A percentile compares a stretch with the other conserved stretches of the same genome.
phyloP scores from a whole-genome alignment of 37 sponge, comb jelly and placozoan genomes.

The Cliona cf. orientalis region DNA sequence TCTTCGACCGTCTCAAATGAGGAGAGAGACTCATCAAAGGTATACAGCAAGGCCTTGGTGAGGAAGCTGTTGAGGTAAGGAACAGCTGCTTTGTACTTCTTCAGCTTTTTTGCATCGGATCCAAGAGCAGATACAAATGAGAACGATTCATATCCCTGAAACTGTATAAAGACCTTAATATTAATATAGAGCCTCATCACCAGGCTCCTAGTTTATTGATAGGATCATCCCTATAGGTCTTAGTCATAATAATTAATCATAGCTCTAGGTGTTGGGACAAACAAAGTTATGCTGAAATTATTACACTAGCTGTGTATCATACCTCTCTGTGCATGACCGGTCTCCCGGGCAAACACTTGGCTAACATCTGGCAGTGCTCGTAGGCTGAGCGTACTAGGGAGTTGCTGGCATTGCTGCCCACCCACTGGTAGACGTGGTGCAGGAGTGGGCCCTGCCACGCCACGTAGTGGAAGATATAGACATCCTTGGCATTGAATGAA shows the following conservation, averaged over 20 bases:
- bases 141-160: slow-evolving; percentile 40
- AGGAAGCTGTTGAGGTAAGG: neutral
- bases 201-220: neutral
- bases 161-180: slow-evolving; percentile 6
- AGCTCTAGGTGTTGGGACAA: neutral
- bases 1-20: neutral
- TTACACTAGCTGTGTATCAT: neutral
- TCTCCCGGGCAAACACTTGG: slow-evolving; percentile 50
- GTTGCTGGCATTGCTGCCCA: slow-evolving; percentile 30
- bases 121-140: slow-evolving; percentile 1
- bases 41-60: neutral
- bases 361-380: slow-evolving; percentile 27
- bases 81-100: neutral
- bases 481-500: slow-evolving; percentile 3
- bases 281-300: neutral
- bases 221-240: no score
- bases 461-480: slow-evolving; percentile 22
- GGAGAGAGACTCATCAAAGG: neutral
- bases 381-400: slow-evolving; percentile 8
- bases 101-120: neutral
- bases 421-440: slow-evolving; percentile 54
- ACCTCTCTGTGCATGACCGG: slow-evolving; percentile 56
- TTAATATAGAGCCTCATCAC: no score
- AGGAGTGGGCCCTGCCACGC: slow-evolving; percentile 31
- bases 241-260: no score